phyloP scores from a whole-genome alignment of 2,888 invertebrate species.

The Drosophila leonis region DNA sequence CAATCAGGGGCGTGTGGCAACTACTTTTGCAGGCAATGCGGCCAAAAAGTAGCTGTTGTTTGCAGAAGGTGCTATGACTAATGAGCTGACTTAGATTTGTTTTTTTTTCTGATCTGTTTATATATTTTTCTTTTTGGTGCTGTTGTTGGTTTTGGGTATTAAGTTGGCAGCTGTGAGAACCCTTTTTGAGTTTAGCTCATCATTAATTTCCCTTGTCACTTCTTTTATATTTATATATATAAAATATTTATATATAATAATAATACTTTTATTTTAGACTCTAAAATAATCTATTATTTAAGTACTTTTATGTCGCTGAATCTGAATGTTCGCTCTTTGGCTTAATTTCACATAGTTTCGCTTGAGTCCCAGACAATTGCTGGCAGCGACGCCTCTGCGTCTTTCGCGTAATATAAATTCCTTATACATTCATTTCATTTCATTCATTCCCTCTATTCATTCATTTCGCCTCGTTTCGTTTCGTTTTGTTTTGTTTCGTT shows the following conservation, averaged over 20 bases:
- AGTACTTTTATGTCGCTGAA: background rate
- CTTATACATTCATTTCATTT: slow-evolving; percentile 68
- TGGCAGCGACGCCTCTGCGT: slow-evolving; percentile 43
- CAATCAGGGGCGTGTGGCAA: slow-evolving; percentile 66
- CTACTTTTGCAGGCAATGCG: slow-evolving; percentile 37
- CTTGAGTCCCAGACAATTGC: background rate
- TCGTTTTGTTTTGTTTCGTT: slow-evolving; percentile 52
- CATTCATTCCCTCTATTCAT: slow-evolving; percentile 56
- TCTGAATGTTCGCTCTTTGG: background rate
- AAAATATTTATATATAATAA: background rate
- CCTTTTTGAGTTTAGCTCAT: slow-evolving; percentile 4
- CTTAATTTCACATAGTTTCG: background rate
- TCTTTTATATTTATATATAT: background rate
- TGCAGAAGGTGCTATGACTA: slow-evolving; percentile 63
- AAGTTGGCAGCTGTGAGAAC: slow-evolving; percentile 12
- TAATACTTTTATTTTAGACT: no score
- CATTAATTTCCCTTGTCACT: slow-evolving; percentile 1
- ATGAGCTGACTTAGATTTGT: slow-evolving; percentile 62
- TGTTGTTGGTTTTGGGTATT: slow-evolving; percentile 13
- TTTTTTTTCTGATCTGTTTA: slow-evolving; percentile 11
- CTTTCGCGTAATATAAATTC: slow-evolving; percentile 69
- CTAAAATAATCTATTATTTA: no score
- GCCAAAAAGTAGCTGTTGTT: slow-evolving; percentile 21
- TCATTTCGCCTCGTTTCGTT: slow-evolving; percentile 65
- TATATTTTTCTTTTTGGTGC: background rate